Percentiles rank a stretch among this genome's conserved stretches.
Evolutionary conservation across 2,888 invertebrate genomes (phyloP).

Genomic region (Chalcosyrphus nemorum): DNA sequence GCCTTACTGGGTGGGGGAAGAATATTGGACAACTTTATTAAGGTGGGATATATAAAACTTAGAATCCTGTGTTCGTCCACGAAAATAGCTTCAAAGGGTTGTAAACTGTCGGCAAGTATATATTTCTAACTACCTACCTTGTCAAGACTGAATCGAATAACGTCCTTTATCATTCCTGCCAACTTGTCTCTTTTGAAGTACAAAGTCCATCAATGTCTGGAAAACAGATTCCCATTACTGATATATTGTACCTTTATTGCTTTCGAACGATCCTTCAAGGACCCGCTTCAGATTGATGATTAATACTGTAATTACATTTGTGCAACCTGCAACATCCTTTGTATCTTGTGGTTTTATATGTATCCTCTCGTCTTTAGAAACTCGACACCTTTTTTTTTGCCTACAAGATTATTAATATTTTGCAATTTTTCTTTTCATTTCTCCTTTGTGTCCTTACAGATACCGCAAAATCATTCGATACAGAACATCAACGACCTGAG

Average conservation of each 20-base stretch:
- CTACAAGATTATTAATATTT: slow-evolving; percentile 66
- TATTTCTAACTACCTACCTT: no score
- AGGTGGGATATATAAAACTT: no score
- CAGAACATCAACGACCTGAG: slow-evolving; percentile 42
- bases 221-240: no score
- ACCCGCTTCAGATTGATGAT: slow-evolving; percentile 23
- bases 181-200: no score
- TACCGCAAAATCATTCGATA: slow-evolving; percentile 64
- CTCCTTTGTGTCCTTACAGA: slow-evolving; percentile 67
- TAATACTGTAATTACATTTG: slow-evolving; percentile 54
- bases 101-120: no score
- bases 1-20: no score
- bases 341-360: slow-evolving; percentile 29
- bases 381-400: slow-evolving; percentile 66
- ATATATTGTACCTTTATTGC: not conserved
- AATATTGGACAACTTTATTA: no score
- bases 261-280: not conserved
- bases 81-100: no score
- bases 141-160: no score
- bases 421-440: slow-evolving; percentile 68
- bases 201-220: no score
- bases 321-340: slow-evolving; percentile 35
- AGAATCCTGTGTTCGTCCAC: no score
- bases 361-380: slow-evolving; percentile 30
- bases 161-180: no score